These are phyloP conservation scores for Cydia pomonella DNA, from an alignment of 1,140 invertebrate genomes.

Conservation along the genomic window DNA sequence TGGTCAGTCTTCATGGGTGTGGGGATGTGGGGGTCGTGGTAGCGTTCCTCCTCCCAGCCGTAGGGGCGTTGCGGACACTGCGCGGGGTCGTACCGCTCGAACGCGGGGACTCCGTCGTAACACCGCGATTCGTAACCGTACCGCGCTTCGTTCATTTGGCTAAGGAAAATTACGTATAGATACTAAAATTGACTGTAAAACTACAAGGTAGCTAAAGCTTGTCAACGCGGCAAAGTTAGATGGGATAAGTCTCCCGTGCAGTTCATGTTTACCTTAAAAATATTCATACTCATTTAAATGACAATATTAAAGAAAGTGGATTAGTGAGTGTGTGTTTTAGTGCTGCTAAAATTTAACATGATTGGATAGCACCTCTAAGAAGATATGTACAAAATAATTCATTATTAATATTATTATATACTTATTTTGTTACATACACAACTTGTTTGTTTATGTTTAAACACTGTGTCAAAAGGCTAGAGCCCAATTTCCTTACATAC, in stretches of 20 bases:
- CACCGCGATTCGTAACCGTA: conserved; percentile 80
- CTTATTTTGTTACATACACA: too few species aligned
- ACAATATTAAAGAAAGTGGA: too few species aligned
- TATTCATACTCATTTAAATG: too few species aligned
- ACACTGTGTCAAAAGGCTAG: too few species aligned
- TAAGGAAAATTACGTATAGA: conserved; percentile 44
- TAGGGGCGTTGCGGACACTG: conserved; percentile 73
- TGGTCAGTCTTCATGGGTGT: conserved; percentile 80
- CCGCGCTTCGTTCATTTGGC: conserved; percentile 75
- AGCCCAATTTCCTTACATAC: too few species aligned
- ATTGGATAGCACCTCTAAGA: too few species aligned
- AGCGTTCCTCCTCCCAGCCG: conserved; percentile 80
- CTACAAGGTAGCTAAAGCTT: background rate
- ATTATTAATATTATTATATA: too few species aligned
- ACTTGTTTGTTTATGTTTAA: too few species aligned
- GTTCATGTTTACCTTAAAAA: too few species aligned
- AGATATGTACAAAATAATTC: too few species aligned
- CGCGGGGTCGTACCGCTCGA: conserved; percentile 87
- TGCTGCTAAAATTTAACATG: background rate
- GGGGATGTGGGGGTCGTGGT: conserved; percentile 82
- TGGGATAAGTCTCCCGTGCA: too few species aligned
- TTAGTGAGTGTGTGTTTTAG: too few species aligned
- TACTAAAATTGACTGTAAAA: background rate
- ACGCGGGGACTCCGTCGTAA: conserved; percentile 84
- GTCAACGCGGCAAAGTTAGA: background rate